phyloP scores from a whole-genome alignment of 2,113 vertebrate genomes.

The Bucco capensis region DNA sequence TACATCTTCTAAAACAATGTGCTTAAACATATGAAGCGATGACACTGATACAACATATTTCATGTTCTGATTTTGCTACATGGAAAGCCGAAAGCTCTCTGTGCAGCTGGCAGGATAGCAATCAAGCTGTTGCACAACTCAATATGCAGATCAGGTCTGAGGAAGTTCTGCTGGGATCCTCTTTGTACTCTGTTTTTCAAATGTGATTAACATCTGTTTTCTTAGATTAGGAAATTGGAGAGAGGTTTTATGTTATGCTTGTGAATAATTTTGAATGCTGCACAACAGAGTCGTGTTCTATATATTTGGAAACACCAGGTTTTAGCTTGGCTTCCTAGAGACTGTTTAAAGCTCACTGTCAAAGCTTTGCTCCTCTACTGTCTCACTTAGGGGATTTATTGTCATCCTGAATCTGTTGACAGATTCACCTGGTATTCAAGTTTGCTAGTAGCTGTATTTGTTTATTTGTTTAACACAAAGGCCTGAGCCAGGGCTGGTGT shows the following conservation, averaged over 20 bases:
- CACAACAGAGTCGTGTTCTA: background rate
- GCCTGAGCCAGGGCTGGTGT: background rate
- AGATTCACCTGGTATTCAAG: background rate
- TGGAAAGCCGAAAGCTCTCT: background rate
- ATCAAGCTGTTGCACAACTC: background rate
- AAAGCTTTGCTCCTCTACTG: background rate
- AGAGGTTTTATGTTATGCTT: background rate
- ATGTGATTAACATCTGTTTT: constrained; percentile 37
- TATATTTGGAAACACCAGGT: background rate
- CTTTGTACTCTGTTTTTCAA: constrained; percentile 6
- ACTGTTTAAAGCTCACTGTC: background rate
- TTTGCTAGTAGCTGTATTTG: background rate
- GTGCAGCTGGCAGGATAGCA: background rate
- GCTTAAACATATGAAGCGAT: background rate
- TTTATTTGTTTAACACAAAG: background rate
- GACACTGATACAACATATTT: background rate
- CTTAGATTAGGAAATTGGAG: constrained; percentile 11
- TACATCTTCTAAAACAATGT: background rate
- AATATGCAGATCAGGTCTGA: constrained; percentile 15
- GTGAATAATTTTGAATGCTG: background rate
- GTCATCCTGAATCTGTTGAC: background rate
- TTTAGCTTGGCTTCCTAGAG: background rate
- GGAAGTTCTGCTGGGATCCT: constrained; percentile 33
- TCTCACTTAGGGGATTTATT: background rate
- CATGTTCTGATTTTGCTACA: background rate